Evolutionary conservation across 2,888 invertebrate species (phyloP), one percentile per base, ranked within the genome.

Genomic region (Drosophila testacea): DNA sequence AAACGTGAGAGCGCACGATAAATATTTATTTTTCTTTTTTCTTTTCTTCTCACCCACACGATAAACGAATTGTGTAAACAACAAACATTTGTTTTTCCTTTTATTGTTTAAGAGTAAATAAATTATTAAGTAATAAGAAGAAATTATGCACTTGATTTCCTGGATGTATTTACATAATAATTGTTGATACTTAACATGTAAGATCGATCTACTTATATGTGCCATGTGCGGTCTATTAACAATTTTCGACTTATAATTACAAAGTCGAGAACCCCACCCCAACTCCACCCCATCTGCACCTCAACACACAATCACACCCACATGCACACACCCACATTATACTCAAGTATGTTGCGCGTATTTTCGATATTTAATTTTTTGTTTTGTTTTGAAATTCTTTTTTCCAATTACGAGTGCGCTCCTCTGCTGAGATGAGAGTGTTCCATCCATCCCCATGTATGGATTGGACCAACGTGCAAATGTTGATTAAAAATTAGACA

Each of bases 371-470:
- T 77, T 72, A 76, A 46, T 46, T 56, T 56, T 46, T 42, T 30
- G 68, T 73, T 85, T 77, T 79, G 67, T 75, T 86, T 85, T 68
- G 52, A 79, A 81, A 76, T 86, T 84, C 72, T 81, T 83, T 77
- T 87, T 79, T 71, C 79, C 75, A 84, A 84, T 86, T 83, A 61
- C 73, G 78, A 73, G 69, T 77, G 69, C 59, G 68, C 79, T 74
- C 59, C 59, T 54, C 56, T 73, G 66, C 28, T 32, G 88, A 79
- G 88, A 10, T 54, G 91, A 81, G 89, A 79, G 83, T 82, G 79
- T 87, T 90, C 88, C 85, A 90, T 87, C 89, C 90, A 89, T 91
- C 90, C 92, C 78, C 92, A 92, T 92, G 92, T 92, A 92, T 92
- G 92, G 92, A 91, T 92, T 91, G 89, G 90, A 81, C 82, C 79